Percentiles rank a stretch among this genome's conserved stretches.
phyloP scores from a whole-genome alignment of 2,113 vertebrate species.

The Scytalopus superciliaris region DNA sequence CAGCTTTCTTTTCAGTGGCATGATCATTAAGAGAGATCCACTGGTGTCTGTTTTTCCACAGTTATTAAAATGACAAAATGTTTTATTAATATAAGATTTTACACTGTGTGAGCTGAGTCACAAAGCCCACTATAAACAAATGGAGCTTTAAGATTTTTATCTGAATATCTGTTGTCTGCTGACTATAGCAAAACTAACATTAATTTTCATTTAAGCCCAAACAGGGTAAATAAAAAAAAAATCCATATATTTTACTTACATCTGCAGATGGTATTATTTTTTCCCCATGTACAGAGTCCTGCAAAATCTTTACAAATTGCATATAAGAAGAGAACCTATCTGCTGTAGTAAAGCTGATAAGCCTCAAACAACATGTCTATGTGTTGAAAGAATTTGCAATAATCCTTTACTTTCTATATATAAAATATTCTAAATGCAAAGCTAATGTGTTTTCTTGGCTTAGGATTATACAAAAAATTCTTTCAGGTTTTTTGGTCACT shows the following conservation, averaged over 20 bases:
- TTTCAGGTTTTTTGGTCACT: not conserved
- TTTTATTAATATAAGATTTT: constrained; percentile 29
- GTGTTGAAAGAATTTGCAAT: constrained; percentile 1
- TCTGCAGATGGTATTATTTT: not conserved
- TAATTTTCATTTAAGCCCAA: not conserved
- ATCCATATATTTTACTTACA: not conserved
- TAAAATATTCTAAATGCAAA: not conserved
- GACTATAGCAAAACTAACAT: not conserved
- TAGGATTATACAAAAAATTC: not conserved
- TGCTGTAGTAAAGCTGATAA: constrained; percentile 17
- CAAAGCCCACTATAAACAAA: not conserved
- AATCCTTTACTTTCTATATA: constrained; percentile 14
- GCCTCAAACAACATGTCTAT: not conserved
- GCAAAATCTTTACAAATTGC: constrained; percentile 18
- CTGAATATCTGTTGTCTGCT: not conserved
- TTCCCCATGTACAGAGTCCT: not conserved
- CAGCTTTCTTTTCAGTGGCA: not conserved
- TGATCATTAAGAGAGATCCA: not conserved
- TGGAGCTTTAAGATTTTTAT: not conserved
- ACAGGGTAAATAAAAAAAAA: constrained; percentile 4
- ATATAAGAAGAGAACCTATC: not conserved
- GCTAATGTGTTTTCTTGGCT: not conserved
- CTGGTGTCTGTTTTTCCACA: not conserved
- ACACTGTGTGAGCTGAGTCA: not conserved
- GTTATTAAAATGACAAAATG: constrained; percentile 27